Percentiles rank a stretch among this genome's conserved stretches.
These are phyloP conservation scores for Nyctibius bracteatus DNA, from an alignment of 2,113 vertebrate species.

Conservation along the genomic window DNA sequence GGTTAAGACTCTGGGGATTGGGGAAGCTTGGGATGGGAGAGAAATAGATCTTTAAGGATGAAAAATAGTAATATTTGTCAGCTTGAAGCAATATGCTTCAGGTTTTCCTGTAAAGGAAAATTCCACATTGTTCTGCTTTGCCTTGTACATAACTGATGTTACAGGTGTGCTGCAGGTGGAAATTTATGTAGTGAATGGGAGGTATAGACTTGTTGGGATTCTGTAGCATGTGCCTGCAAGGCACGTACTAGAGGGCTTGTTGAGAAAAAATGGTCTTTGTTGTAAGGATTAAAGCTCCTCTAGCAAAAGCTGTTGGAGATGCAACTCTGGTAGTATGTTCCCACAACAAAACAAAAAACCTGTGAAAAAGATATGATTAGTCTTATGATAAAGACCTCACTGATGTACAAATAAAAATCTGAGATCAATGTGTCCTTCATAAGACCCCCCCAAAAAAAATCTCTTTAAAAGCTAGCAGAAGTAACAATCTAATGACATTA, in stretches of 20 bases:
- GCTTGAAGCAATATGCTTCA: background rate
- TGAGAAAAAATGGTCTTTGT: background rate
- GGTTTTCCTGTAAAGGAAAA: background rate
- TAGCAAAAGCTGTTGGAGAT: background rate
- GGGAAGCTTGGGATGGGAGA: background rate
- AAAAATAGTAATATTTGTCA: background rate
- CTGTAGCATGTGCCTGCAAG: background rate
- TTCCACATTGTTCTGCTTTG: background rate
- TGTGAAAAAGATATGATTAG: background rate
- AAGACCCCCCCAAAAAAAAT: background rate
- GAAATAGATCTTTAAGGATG: background rate
- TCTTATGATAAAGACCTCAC: background rate
- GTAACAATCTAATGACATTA: background rate
- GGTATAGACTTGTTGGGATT: background rate
- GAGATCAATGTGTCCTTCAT: background rate
- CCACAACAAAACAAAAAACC: background rate
- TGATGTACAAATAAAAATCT: background rate
- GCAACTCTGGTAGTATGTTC: background rate
- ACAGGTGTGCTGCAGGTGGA: background rate
- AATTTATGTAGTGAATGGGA: background rate
- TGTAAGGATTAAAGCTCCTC: background rate
- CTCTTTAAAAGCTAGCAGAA: background rate
- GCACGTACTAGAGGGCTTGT: background rate
- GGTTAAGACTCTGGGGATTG: background rate
- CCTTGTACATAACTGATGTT: background rate